Evolutionary conservation across 2,888 invertebrate species (phyloP), one percentile per base, ranked within the genome.

Genomic region (Tetranychus piercei): DNA sequence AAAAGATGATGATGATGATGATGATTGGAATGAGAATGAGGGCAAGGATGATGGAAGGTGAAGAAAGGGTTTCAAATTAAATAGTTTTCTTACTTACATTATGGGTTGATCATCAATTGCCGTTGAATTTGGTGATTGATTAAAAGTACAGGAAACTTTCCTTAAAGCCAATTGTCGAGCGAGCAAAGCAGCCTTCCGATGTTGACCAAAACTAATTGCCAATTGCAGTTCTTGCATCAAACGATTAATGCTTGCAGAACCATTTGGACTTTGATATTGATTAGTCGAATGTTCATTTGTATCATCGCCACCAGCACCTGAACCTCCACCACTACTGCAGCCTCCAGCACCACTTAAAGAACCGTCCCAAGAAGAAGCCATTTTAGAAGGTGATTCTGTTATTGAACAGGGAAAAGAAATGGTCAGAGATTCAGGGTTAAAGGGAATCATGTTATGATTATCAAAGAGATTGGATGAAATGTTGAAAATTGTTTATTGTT

Each of bases 121-220:
- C 55, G 55, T 55, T 15, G 55, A 55, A 55, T 55, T 55, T 6
- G 34, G 67, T 20, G 72, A 45, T 44, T 87, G 82, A 55, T 86
- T 85, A 3, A 90, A 89, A 76, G 88, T 88, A 55, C 55, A 55
- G 55, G 55, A 55, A 73, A 90, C 86, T 81, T 89, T 88, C 77
- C 90, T 83, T 77, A 89, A 87, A 0, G 91, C 90, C 78, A 91
- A 83, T 82, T 90, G 89, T 78, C 87, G 86, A 0, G 91, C 91
- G 73, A 90, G 86, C 77, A 87, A 86, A 0, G 91, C 88, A 2
- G 91, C 91, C 78, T 88, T 86, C 73, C 85, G 86, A 82, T 90
- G 87, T 80, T 90, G 88, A 8, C 91, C 91, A 80, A 87, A 87
- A 4, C 88, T 87, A 79, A 92, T 91, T 1, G 91, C 89, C 75